Base-by-base conservation (phyloP, 2,888 invertebrate species). In the Sacculina carcini region DNA sequence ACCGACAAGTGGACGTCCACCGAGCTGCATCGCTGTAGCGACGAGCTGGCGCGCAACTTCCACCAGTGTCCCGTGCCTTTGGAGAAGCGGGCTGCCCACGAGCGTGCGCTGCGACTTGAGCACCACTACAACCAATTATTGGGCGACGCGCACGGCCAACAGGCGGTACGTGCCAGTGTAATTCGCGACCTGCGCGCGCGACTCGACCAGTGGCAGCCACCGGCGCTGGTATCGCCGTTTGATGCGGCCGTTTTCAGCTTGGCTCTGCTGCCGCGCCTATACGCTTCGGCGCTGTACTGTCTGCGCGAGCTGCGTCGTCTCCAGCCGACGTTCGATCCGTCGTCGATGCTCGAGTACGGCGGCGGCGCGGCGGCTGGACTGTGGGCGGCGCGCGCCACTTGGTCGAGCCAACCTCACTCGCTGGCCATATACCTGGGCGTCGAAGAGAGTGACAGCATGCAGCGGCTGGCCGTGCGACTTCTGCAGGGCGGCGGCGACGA, bases 301-400 rank as follows among this genome's bases (percentile, higher is more conserved):
- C 32, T 56, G 29, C 16, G 34, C 6, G 52, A 56, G 36, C 46
- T 55, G n/a, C 46, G 34, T 42, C 39, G 28, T 9, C 21, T 47
- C 14, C 51, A 53, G 44, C 40, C 50, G 21, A 14, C 46, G 24
- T 56, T 54, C 39, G 16, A 23, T 12, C 56, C 56, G 10, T 26
- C 31, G 9, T 47, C 52, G 3, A 31, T 56, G 28, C 49, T 56
- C 14, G 53, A 55, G 26, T 55, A 55, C 48, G 56, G 56, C n/a
- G 54, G 55, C 2, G 55, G 55, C 5, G 55, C 53, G 23, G 56
- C 55, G 9, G 46, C 55, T n/a, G 50, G 50, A n/a, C 52, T 52
- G 32, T 56, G 56, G 56, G 56, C 54, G 10, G 51, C 51, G 32
- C 55, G 55, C 14, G 26, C n/a, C 5, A 32, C 51, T 4, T 56